Percentiles rank a stretch among this genome's conserved stretches.
Evolutionary conservation across 2,113 vertebrate genomes (phyloP).

Genomic region (Ptychochromis oligacanthus): DNA sequence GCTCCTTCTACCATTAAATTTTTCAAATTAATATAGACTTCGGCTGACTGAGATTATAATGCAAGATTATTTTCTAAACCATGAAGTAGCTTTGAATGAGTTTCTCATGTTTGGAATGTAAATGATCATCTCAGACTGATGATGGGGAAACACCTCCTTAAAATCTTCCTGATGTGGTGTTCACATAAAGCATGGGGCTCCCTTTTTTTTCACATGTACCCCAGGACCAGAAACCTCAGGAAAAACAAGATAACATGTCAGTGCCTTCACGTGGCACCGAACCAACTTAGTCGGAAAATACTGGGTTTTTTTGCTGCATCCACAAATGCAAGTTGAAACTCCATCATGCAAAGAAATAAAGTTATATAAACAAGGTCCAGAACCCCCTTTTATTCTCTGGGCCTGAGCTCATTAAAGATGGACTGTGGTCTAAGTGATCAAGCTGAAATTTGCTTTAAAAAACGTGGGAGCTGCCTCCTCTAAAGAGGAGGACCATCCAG

Average conservation of each 20-base stretch:
- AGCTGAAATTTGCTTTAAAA: neutral
- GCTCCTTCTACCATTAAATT: conserved; percentile 9
- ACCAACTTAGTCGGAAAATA: no score
- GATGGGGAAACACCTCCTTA: neutral
- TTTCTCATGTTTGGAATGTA: neutral
- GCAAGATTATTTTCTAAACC: neutral
- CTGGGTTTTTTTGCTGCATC: no score
- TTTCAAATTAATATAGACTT: neutral
- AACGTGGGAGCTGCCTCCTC: no score
- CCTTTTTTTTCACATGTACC: neutral
- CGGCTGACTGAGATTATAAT: neutral
- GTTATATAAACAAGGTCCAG: neutral
- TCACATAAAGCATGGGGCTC: neutral
- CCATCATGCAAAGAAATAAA: neutral
- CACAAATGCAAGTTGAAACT: neutral
- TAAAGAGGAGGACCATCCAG: no score
- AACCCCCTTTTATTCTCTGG: neutral
- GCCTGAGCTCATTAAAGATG: neutral
- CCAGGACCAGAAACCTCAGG: no score
- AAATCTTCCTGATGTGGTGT: neutral
- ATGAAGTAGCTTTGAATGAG: neutral
- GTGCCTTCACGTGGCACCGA: neutral
- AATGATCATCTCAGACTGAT: neutral
- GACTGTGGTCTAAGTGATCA: neutral
- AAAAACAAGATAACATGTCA: no score